Evolutionary conservation across 2,888 invertebrate species (phyloP).

Genomic region (Hirtodrosophila cameraria): DNA sequence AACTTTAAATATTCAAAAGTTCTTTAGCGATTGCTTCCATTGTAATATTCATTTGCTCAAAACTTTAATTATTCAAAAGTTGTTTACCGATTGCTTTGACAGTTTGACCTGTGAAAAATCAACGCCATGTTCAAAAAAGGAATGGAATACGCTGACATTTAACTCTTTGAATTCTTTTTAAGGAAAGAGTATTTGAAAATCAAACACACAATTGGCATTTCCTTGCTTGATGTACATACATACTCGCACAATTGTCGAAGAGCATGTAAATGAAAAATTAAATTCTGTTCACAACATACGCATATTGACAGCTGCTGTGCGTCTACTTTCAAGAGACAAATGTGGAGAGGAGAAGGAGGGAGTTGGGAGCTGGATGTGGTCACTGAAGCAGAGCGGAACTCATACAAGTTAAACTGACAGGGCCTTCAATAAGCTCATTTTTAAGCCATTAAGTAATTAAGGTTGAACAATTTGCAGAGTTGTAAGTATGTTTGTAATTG

Average conservation of each 20-base stretch:
- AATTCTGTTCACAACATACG: slow-evolving; percentile 69
- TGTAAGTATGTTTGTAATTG: slow-evolving; percentile 17
- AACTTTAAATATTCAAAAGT: no score
- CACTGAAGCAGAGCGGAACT: slow-evolving; percentile 26
- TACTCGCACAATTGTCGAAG: slow-evolving; percentile 20
- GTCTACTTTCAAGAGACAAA: slow-evolving; percentile 54
- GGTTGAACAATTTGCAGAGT: slow-evolving; percentile 55
- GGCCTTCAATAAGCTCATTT: slow-evolving; percentile 61
- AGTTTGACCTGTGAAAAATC: no score
- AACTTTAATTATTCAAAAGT: no score
- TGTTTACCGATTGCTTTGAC: no score
- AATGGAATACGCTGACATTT: no score
- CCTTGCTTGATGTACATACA: slow-evolving; percentile 17
- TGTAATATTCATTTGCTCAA: no score
- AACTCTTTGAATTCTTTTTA: no score
- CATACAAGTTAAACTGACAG: slow-evolving; percentile 55
- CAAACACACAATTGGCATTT: background rate
- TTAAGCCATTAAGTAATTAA: slow-evolving; percentile 77
- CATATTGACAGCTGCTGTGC: slow-evolving; percentile 51
- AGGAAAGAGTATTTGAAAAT: slow-evolving; percentile 14
- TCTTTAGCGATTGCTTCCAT: no score
- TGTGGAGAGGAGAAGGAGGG: slow-evolving; percentile 5
- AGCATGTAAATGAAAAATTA: slow-evolving; percentile 69
- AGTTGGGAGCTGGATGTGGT: slow-evolving; percentile 20
- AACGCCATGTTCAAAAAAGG: no score